A percentile compares a stretch with the other conserved stretches of the same genome.
Conservation (phyloP, 2,797 vertebrate genomes). For the Notolepis coatsorum region DNA sequence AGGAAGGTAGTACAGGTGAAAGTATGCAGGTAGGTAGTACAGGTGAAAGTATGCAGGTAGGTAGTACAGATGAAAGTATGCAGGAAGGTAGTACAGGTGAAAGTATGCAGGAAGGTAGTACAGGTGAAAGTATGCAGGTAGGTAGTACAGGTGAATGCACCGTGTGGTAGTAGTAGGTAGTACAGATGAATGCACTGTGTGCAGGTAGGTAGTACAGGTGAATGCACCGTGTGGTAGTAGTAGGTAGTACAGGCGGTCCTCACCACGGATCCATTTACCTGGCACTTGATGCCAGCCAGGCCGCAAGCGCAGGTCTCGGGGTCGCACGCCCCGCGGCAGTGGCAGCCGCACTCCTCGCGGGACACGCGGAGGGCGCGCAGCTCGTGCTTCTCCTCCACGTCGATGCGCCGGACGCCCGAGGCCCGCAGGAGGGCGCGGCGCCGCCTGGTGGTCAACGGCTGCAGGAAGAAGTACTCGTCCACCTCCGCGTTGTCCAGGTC, state of each 20-base stretch:
- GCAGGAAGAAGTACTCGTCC: slow-evolving; percentile 96
- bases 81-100: too few relatives aligned
- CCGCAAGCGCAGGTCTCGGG: slow-evolving; percentile 95
- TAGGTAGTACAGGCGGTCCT: slow-evolving; percentile 65
- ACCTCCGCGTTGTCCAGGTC: slow-evolving; percentile 95
- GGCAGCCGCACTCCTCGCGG: slow-evolving; percentile 94
- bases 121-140: too few relatives aligned
- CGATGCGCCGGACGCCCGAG: slow-evolving; percentile 93
- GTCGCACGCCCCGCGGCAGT: slow-evolving; percentile 91
- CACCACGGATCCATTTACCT: slow-evolving; percentile 87
- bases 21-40: too few relatives aligned
- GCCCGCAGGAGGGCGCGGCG: slow-evolving; percentile 88
- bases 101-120: too few relatives aligned
- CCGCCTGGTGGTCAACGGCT: slow-evolving; percentile 92
- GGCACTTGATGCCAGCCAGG: slow-evolving; percentile 96
- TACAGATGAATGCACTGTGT: not conserved
- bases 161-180: not conserved
- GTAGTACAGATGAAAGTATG: too few relatives aligned
- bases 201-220: slow-evolving; percentile 47
- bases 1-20: too few relatives aligned
- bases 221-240: not conserved
- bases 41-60: too few relatives aligned
- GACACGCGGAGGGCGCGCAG: slow-evolving; percentile 91
- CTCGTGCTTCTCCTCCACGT: slow-evolving; percentile 93
- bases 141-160: not conserved